Conservation (phyloP, 2,888 invertebrate species). For the Coecobrya sp. region DNA sequence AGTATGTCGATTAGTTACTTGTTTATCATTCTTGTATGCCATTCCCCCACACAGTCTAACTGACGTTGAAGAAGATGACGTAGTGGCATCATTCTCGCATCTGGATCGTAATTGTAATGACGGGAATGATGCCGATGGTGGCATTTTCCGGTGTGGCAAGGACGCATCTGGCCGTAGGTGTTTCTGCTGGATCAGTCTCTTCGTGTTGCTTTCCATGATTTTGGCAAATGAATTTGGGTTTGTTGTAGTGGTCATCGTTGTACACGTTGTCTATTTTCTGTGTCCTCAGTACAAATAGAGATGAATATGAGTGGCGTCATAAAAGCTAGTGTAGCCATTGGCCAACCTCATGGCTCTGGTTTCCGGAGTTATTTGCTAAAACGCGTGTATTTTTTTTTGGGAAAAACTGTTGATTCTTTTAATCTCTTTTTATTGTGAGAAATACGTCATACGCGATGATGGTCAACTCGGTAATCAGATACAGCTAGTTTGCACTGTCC, state of each 20-base stretch:
- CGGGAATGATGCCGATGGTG: not conserved
- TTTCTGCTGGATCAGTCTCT: conserved; percentile 65
- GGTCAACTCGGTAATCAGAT: not conserved
- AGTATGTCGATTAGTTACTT: not conserved
- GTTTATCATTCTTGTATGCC: not conserved
- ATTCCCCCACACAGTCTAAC: conserved; percentile 8
- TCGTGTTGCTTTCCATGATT: conserved; percentile 58
- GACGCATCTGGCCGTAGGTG: not conserved
- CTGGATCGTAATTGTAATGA: not conserved
- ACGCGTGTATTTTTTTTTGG: not conserved
- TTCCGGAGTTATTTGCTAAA: not conserved
- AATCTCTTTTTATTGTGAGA: no score
- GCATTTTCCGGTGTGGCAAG: conserved; percentile 6
- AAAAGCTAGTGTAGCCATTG: not conserved
- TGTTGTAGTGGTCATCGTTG: not conserved
- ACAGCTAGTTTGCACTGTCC: not conserved
- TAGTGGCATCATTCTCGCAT: not conserved
- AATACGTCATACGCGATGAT: not conserved
- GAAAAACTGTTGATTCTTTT: no score
- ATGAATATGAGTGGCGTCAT: conserved; percentile 29
- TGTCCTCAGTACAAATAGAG: conserved; percentile 6
- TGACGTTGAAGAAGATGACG: not conserved
- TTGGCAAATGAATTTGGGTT: conserved; percentile 63
- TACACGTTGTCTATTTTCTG: not conserved
- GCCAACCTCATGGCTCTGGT: conserved; percentile 22